Evolutionary conservation across 2,797 vertebrate genomes (phyloP).

Genomic region (Emys orbicularis): DNA sequence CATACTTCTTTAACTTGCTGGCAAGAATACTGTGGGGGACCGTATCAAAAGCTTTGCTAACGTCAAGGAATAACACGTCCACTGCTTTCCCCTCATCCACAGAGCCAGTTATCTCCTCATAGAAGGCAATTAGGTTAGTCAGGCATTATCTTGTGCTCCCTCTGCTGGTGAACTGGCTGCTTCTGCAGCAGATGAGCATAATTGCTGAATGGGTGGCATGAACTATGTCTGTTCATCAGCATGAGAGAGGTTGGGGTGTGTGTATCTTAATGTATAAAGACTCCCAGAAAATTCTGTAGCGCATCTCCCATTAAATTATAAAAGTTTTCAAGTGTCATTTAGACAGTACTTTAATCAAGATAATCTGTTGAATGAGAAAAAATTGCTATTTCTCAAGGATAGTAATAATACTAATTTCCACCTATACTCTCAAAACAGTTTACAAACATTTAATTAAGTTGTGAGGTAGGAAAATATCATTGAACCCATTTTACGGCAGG

Average conservation of each 20-base stretch:
- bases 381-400: rapidly evolving
- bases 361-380: not conserved
- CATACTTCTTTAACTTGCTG: too few relatives aligned
- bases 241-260: not conserved
- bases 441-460: not conserved
- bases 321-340: not conserved
- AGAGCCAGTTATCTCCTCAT: too few relatives aligned
- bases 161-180: not conserved
- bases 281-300: not conserved
- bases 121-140: too few relatives aligned
- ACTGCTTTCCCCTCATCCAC: too few relatives aligned
- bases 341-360: not conserved
- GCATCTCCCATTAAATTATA: not conserved
- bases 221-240: not conserved
- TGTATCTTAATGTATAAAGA: not conserved
- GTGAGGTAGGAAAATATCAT: not conserved
- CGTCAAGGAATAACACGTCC: too few relatives aligned
- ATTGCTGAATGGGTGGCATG: not conserved
- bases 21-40: too few relatives aligned
- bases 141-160: not conserved
- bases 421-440: not conserved
- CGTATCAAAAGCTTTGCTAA: too few relatives aligned
- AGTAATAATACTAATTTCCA: not conserved
- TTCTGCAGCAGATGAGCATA: not conserved
- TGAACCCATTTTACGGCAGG: not conserved